Conservation (phyloP, 2,797 vertebrate species). For the Enteromius treurensis region DNA sequence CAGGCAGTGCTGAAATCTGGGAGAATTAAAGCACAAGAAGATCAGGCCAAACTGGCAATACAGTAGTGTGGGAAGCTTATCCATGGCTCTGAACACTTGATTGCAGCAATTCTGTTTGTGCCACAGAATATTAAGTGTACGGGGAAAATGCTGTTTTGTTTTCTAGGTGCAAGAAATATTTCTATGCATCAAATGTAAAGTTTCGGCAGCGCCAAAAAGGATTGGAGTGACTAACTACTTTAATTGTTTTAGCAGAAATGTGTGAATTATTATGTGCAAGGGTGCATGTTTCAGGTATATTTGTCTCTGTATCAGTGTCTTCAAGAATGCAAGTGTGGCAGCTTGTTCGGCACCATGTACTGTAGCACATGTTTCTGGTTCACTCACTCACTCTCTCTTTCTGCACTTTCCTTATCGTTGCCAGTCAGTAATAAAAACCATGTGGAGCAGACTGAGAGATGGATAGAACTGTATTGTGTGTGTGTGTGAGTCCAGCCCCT, state of each 20-base stretch:
- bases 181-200: not conserved
- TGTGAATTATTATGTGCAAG: not conserved
- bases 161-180: conserved; percentile 20
- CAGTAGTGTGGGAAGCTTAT: conserved; percentile 31
- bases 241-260: not conserved
- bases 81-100: conserved; percentile 20
- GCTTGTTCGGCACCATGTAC: conserved; percentile 75
- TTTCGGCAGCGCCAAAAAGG: not conserved
- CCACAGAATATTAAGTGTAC: conserved; percentile 9
- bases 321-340: conserved; percentile 76
- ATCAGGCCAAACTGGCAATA: conserved; percentile 37
- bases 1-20: conserved; percentile 31
- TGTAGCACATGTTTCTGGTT: conserved; percentile 74
- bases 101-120: conserved; percentile 24
- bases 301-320: conserved; percentile 65
- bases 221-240: not conserved
- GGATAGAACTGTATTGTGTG: conserved; percentile 51
- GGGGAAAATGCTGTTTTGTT: conserved; percentile 5
- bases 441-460: conserved; percentile 65
- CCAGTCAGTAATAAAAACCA: conserved; percentile 66
- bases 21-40: conserved; percentile 28
- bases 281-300: conserved; percentile 29
- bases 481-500: conserved; percentile 29
- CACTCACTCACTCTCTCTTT: conserved; percentile 70
- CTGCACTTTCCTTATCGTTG: conserved; percentile 56